Conservation (phyloP, 2,797 vertebrate species). For the Catostomus latipinnis region DNA sequence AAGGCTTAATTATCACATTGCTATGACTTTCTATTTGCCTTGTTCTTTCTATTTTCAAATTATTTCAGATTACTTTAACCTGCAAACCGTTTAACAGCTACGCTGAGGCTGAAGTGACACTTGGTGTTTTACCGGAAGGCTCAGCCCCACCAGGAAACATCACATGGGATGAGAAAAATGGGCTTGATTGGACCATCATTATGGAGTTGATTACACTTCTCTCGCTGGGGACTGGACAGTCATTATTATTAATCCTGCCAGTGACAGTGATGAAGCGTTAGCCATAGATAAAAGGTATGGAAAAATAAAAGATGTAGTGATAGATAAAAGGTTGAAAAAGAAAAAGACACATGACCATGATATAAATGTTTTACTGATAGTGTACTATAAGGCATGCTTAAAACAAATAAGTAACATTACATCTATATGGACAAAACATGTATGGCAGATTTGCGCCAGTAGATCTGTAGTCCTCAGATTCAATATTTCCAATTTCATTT, state of each 20-base stretch:
- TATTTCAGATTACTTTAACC: background rate
- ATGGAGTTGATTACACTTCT: background rate
- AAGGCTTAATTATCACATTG: background rate
- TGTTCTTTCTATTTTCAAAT: background rate
- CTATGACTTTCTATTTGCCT: background rate
- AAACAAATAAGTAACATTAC: too few species aligned
- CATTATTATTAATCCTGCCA: background rate
- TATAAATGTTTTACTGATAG: too few species aligned
- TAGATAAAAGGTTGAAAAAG: too few species aligned
- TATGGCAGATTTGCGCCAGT: too few species aligned
- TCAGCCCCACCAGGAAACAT: conserved; percentile 20
- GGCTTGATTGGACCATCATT: conserved; percentile 20
- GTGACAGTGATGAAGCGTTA: background rate
- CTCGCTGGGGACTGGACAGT: background rate
- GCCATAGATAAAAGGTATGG: background rate
- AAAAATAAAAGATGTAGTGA: background rate
- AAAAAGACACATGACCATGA: too few species aligned
- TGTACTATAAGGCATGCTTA: too few species aligned
- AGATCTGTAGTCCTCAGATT: too few species aligned
- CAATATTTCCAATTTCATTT: too few species aligned
- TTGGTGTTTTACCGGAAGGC: conserved; percentile 4
- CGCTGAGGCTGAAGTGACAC: conserved; percentile 4
- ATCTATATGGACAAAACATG: too few species aligned
- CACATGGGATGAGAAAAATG: background rate
- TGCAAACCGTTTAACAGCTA: conserved; percentile 4